Evolutionary conservation across 1,140 invertebrate genomes (phyloP).

Genomic region (Eumaeus atala): DNA sequence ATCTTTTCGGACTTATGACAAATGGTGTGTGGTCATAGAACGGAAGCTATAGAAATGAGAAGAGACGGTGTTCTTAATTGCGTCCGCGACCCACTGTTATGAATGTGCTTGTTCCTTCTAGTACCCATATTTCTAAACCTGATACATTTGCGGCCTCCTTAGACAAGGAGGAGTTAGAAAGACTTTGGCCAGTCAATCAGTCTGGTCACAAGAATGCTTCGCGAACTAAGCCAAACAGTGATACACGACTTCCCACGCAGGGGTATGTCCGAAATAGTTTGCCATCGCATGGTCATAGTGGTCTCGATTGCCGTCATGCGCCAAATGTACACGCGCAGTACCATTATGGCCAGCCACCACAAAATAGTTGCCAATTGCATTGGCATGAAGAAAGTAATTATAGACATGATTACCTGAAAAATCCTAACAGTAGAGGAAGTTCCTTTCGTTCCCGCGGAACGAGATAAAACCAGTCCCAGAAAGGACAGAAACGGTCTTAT

Average conservation of each 20-base stretch:
- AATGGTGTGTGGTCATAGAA: slow-evolving; percentile 23
- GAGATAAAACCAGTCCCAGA: slow-evolving; percentile 5
- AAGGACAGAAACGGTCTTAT: not conserved
- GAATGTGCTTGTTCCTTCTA: slow-evolving; percentile 13
- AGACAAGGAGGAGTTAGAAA: slow-evolving; percentile 25
- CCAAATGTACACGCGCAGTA: not conserved
- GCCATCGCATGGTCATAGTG: slow-evolving; percentile 17
- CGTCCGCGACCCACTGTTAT: slow-evolving; percentile 20
- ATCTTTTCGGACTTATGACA: slow-evolving; percentile 21
- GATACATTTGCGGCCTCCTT: slow-evolving; percentile 12
- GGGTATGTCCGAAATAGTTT: slow-evolving; percentile 9
- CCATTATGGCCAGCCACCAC: slow-evolving; percentile 14
- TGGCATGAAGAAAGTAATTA: not conserved
- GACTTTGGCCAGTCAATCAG: slow-evolving; percentile 10
- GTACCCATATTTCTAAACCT: slow-evolving; percentile 16
- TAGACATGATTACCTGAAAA: not conserved
- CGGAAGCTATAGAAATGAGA: slow-evolving; percentile 20
- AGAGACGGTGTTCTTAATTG: slow-evolving; percentile 19
- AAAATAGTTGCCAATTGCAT: slow-evolving; percentile 4
- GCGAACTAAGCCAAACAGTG: not conserved
- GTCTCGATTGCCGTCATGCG: not conserved
- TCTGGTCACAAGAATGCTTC: not conserved
- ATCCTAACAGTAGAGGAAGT: not conserved
- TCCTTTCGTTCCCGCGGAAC: slow-evolving; percentile 4
- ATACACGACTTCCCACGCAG: slow-evolving; percentile 17